Percentiles rank a stretch among this genome's conserved stretches.
Conservation (phyloP, 2,888 invertebrate genomes). For the Dynastes hyllus region DNA sequence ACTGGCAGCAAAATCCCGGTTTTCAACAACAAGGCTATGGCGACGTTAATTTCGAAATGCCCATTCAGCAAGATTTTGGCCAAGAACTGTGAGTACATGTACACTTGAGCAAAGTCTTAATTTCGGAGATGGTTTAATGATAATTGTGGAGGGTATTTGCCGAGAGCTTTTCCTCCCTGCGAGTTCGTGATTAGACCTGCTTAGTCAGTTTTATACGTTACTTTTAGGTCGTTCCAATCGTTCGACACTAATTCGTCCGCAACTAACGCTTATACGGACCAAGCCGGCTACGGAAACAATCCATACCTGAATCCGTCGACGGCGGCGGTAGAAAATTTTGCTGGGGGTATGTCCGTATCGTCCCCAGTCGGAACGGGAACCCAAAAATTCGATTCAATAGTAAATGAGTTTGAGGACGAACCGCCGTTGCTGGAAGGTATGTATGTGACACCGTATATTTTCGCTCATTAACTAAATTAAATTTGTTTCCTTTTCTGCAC, state of each 20-base stretch:
- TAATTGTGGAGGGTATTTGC: constrained; percentile 32
- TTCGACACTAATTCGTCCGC: constrained; percentile 57
- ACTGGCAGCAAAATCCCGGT: constrained; percentile 56
- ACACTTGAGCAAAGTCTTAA: constrained; percentile 45
- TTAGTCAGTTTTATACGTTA: constrained; percentile 47
- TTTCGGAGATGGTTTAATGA: constrained; percentile 38
- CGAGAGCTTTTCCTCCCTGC: constrained; percentile 16
- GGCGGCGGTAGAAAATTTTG: constrained; percentile 49
- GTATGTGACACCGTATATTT: constrained; percentile 41
- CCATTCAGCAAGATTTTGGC: constrained; percentile 62
- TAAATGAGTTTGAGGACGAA: constrained; percentile 59
- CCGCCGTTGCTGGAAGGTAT: constrained; percentile 61
- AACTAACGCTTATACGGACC: constrained; percentile 51
- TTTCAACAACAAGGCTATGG: constrained; percentile 56
- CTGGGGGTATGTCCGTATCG: constrained; percentile 36
- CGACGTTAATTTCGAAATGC: constrained; percentile 62
- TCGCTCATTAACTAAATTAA: constrained; percentile 47
- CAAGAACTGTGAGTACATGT: constrained; percentile 62
- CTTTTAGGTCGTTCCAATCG: constrained; percentile 62
- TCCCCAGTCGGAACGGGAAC: constrained; percentile 21
- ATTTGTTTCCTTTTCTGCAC: constrained; percentile 47
- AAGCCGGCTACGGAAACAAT: constrained; percentile 58
- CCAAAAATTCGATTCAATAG: constrained; percentile 51
- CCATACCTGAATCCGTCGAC: constrained; percentile 58
- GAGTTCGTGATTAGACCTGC: constrained; percentile 46